Percentiles rank a stretch among this genome's conserved stretches.
Evolutionary conservation across 1,140 invertebrate species (phyloP).

Genomic region (Armadillidium nasatum): DNA sequence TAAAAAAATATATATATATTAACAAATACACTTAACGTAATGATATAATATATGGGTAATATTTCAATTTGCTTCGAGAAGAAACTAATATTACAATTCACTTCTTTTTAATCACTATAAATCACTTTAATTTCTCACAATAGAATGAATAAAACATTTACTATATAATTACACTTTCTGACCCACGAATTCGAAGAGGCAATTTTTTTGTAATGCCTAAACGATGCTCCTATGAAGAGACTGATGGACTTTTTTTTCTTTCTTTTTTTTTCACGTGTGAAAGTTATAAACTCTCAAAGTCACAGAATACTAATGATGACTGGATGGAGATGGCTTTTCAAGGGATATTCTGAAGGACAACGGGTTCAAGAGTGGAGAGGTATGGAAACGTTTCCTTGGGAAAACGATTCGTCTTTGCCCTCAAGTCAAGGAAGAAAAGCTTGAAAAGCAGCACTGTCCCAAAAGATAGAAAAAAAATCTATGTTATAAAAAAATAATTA

Average conservation of each 20-base stretch:
- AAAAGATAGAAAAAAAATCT: not conserved
- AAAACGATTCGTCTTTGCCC: not conserved
- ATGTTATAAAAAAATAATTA: not conserved
- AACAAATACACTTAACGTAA: no score
- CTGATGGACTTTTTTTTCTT: not conserved
- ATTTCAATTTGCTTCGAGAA: no score
- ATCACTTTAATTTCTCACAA: no score
- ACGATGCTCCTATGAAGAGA: not conserved
- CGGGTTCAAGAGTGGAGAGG: not conserved
- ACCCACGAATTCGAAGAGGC: no score
- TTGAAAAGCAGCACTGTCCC: not conserved
- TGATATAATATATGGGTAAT: no score
- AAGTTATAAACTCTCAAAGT: not conserved
- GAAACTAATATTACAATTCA: no score
- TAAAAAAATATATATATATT: not conserved
- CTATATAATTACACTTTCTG: no score
- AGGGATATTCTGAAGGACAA: not conserved
- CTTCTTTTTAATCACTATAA: no score
- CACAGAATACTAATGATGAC: not conserved
- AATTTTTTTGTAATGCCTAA: not conserved
- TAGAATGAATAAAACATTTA: no score
- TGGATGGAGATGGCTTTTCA: constrained; percentile 5
- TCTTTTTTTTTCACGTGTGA: not conserved
- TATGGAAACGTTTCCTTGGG: not conserved
- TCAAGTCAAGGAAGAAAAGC: not conserved